Percentiles rank a stretch among this genome's conserved stretches.
Conservation (phyloP, 2,888 invertebrate genomes). For the Orthonevra nobilis region DNA sequence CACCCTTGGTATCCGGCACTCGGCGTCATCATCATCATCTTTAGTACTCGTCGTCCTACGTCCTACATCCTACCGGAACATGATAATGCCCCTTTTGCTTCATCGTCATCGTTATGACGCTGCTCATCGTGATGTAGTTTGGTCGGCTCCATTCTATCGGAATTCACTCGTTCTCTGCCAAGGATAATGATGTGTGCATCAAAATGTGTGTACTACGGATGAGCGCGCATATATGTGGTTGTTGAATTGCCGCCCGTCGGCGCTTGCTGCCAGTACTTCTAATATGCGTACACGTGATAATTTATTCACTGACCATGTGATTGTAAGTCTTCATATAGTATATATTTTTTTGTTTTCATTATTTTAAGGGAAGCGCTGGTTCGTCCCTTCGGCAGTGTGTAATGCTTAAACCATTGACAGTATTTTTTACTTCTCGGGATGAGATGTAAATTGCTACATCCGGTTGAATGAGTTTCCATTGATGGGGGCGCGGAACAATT, state of each 20-base stretch:
- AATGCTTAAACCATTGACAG: constrained; percentile 38
- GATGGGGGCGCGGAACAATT: constrained; percentile 7
- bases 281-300: constrained; percentile 39
- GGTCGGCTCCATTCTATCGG: constrained; percentile 38
- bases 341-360: background rate
- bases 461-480: constrained; percentile 43
- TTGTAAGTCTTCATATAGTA: too few relatives aligned
- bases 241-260: too few relatives aligned
- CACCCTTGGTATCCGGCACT: constrained; percentile 24
- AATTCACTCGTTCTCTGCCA: constrained; percentile 43
- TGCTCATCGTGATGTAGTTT: constrained; percentile 5
- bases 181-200: constrained; percentile 44
- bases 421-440: background rate
- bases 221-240: constrained; percentile 37
- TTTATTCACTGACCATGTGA: constrained; percentile 69
- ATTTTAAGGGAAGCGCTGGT: background rate
- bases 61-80: too few relatives aligned
- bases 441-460: constrained; percentile 23
- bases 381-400: constrained; percentile 19
- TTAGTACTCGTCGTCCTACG: constrained; percentile 16
- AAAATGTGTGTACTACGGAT: constrained; percentile 39
- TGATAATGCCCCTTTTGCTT: constrained; percentile 28
- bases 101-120: constrained; percentile 50
- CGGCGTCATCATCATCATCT: constrained; percentile 4
- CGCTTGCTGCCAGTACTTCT: background rate